Percentiles rank a stretch among this genome's conserved stretches.
Evolutionary conservation across 2,113 vertebrate genomes (phyloP).

Genomic region (Clarias macrocephalus): DNA sequence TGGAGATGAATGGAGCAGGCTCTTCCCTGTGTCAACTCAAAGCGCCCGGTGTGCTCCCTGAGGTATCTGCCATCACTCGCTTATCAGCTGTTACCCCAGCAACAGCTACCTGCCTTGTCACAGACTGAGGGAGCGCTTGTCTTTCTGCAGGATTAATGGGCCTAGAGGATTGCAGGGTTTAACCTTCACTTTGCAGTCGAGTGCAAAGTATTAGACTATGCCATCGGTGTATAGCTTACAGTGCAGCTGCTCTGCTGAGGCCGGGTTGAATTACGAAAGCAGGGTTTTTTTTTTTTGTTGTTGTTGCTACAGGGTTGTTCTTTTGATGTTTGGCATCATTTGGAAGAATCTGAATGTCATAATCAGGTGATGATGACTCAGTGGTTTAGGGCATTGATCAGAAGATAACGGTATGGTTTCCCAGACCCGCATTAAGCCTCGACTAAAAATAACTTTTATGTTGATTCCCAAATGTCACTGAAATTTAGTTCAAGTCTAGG

Average conservation of each 20-base stretch:
- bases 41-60: slow-evolving; percentile 45
- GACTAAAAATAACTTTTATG: neutral
- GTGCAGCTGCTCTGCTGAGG: slow-evolving; percentile 12
- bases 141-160: slow-evolving; percentile 56
- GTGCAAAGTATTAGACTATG: slow-evolving; percentile 15
- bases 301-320: neutral
- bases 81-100: slow-evolving; percentile 62
- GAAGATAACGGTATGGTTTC: neutral
- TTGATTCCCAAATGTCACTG: neutral
- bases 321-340: neutral
- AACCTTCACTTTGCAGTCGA: slow-evolving; percentile 38
- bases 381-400: neutral
- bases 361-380: neutral
- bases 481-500: neutral
- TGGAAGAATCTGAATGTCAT: too few relatives aligned
- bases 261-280: neutral
- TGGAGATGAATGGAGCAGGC: slow-evolving; percentile 48
- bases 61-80: slow-evolving; percentile 58
- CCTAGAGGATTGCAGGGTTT: slow-evolving; percentile 40
- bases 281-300: too few relatives aligned
- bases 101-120: slow-evolving; percentile 59
- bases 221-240: slow-evolving; percentile 13
- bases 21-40: slow-evolving; percentile 51
- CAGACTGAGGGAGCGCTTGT: slow-evolving; percentile 35
- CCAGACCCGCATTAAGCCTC: neutral